Evolutionary conservation across 2,113 vertebrate genomes (phyloP).

Genomic region (Sula dactylatra): DNA sequence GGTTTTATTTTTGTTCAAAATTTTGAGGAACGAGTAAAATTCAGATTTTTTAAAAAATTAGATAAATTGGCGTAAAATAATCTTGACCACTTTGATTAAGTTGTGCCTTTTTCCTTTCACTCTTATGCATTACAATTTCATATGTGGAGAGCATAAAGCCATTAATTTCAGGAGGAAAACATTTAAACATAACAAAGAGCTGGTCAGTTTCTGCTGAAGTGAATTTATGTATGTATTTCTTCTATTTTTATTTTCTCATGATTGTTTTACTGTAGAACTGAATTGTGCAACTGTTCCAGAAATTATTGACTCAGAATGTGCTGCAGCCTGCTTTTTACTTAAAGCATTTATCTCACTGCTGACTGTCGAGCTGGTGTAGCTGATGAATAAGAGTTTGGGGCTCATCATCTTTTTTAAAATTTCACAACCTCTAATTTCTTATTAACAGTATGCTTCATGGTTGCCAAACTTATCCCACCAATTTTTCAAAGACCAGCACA

Average conservation of each 20-base stretch:
- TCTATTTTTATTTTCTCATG: conserved; percentile 1
- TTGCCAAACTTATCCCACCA: not conserved
- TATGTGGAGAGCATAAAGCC: not conserved
- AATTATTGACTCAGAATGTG: not conserved
- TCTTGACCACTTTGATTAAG: not conserved
- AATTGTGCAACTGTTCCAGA: not conserved
- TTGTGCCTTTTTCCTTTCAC: not conserved
- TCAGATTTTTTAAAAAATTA: not conserved
- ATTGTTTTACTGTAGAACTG: not conserved
- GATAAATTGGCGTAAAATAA: not conserved
- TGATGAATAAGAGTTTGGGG: not conserved
- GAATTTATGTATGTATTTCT: not conserved
- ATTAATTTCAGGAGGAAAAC: not conserved
- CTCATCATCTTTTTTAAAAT: not conserved
- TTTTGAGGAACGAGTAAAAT: not conserved
- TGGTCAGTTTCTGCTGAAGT: not conserved
- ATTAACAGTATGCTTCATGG: not conserved
- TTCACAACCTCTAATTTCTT: not conserved
- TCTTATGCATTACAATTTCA: not conserved
- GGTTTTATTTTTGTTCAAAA: not conserved
- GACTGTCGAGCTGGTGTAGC: not conserved
- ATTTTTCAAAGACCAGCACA: not conserved
- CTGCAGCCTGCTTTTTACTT: conserved; percentile 18
- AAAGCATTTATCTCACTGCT: not conserved
- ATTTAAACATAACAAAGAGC: not conserved